Evolutionary conservation across 64 coral and sea anemone species (phyloP), one percentile per base, ranked within the genome.

Genomic region (Stylophora pistillata): DNA sequence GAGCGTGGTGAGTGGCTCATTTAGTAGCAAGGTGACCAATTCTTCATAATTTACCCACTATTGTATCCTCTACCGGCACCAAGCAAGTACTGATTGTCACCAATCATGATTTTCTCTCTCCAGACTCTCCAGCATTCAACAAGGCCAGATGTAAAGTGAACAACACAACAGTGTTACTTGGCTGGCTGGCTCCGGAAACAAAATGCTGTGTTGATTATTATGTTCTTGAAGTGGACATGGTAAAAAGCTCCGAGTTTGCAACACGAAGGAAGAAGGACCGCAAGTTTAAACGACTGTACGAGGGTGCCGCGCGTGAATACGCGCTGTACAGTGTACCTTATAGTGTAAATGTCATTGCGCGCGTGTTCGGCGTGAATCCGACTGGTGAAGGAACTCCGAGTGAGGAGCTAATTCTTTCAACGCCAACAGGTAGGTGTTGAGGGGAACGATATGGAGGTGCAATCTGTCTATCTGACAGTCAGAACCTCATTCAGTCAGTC

Each of bases 121-220:
- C 18, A 96, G 94, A 96, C 28, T 59, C 87, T 20, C 91, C 94
- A 6, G 73, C 84, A 30, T 89, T 96, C 74, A 89, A 93, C 60
- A 92, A 96, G 31, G 73, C 62, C 12, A 58, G 82, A 16, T 96
- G 94, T 77, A 89, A 80, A 58, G 94, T 96, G 9, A 83, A 93
- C 17, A 94, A 94, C 62, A 96, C 94, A 21, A 96, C 87, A 14
- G 91, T 93, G 4, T 66, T 64, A 9, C 53, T 96, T 81, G 91
- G 74, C 27, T 96, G 94, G 94, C 81, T 89, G 13, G 65, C 90
- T 9, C 87, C 90, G 18, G 6, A 41, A 56, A 86, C 94, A 4
- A 92, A 93, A 56, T 89, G 91, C n/a, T 89, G 89, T 31, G 86
- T 89, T 3, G 91, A 96, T 78, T 96, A 90, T 72, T 96, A 89